phyloP scores from a whole-genome alignment of 2,888 invertebrate genomes.

The Oscheius sp. region DNA sequence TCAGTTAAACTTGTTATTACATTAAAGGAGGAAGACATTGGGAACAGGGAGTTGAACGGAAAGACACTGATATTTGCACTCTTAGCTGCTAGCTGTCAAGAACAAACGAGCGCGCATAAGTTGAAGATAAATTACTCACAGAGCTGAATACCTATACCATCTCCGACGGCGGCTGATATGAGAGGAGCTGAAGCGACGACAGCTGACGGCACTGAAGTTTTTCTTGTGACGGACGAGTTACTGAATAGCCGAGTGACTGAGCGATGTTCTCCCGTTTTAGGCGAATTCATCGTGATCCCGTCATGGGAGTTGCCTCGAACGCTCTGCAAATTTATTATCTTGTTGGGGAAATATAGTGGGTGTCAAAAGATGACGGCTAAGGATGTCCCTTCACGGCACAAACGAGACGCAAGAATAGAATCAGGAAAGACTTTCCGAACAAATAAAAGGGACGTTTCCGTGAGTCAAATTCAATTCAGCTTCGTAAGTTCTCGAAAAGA shows the following conservation, averaged over 20 bases:
- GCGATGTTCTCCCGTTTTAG: slow-evolving; percentile 47
- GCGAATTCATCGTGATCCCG: slow-evolving; percentile 34
- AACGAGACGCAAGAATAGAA: slow-evolving; percentile 1
- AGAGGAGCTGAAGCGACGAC: slow-evolving; percentile 63
- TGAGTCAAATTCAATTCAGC: slow-evolving; percentile 18
- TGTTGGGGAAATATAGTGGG: slow-evolving; percentile 1
- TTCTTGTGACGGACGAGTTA: slow-evolving; percentile 50
- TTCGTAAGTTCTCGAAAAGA: slow-evolving; percentile 12
- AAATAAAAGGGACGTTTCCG: slow-evolving; percentile 24
- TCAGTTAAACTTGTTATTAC: no score
- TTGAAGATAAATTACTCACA: slow-evolving; percentile 55
- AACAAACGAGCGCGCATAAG: slow-evolving; percentile 21
- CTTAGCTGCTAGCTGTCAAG: slow-evolving; percentile 19
- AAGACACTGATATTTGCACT: slow-evolving; percentile 27
- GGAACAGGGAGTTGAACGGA: not conserved
- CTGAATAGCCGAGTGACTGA: slow-evolving; percentile 59
- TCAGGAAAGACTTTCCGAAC: slow-evolving; percentile 6
- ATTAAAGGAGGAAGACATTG: no score
- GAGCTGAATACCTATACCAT: slow-evolving; percentile 60
- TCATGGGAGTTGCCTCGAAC: slow-evolving; percentile 36
- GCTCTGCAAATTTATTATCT: slow-evolving; percentile 24
- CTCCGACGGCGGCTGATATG: slow-evolving; percentile 65
- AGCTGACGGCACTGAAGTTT: slow-evolving; percentile 56
- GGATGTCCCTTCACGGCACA: slow-evolving; percentile 3
- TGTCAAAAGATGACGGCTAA: slow-evolving; percentile 4